Evolutionary conservation across 2,797 vertebrate species (phyloP).

Genomic region (Urocyon cinereoargenteus): DNA sequence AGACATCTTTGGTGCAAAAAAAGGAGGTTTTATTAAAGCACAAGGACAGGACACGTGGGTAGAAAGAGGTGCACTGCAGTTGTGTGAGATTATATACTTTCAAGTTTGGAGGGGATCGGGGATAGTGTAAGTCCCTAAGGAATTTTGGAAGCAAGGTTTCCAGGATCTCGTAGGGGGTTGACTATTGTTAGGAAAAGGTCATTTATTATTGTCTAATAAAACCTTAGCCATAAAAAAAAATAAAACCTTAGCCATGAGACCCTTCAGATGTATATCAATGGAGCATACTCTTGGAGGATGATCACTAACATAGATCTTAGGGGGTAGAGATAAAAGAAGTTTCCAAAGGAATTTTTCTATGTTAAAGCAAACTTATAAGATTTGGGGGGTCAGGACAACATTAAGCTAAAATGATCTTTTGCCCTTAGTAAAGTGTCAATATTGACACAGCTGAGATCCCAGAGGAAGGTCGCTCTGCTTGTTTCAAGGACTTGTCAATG

Average conservation of each 20-base stretch:
- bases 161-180: background rate
- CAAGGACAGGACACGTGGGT: fast-evolving
- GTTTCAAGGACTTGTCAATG: background rate
- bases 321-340: background rate
- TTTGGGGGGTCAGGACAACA: background rate
- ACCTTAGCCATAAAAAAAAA: background rate
- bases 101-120: background rate
- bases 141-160: background rate
- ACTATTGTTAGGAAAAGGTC: background rate
- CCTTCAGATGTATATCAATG: background rate
- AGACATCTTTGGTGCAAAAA: background rate
- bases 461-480: background rate
- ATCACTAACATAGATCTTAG: background rate
- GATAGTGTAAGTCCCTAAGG: background rate
- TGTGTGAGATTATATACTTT: background rate
- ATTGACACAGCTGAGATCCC: background rate
- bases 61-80: background rate
- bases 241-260: background rate
- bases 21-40: background rate
- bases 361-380: background rate
- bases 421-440: background rate
- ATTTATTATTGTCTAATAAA: background rate
- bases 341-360: background rate
- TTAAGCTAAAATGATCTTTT: background rate
- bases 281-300: background rate